Percentiles rank a stretch among this genome's conserved stretches.
These are phyloP conservation scores for Melanargia galathea DNA, from an alignment of 2,888 invertebrate genomes.

Conservation along the genomic window DNA sequence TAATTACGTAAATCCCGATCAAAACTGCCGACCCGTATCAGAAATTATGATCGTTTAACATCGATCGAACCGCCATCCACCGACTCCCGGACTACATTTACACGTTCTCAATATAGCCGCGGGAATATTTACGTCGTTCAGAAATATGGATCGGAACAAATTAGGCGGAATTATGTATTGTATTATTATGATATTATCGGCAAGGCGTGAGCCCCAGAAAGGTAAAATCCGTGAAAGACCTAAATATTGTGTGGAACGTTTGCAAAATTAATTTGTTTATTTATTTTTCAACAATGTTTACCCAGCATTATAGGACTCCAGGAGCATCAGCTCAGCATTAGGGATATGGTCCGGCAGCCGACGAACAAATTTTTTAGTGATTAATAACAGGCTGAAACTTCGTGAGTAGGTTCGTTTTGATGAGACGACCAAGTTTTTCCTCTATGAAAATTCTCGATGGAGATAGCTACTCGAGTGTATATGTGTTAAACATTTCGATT, in stretches of 20 bases:
- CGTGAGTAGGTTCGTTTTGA: too few relatives aligned
- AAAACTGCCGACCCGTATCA: slow-evolving; percentile 22
- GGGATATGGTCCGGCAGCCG: too few relatives aligned
- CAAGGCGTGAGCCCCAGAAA: slow-evolving; percentile 17
- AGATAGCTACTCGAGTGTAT: too few relatives aligned
- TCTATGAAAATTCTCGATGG: too few relatives aligned
- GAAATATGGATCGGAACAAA: slow-evolving; percentile 38
- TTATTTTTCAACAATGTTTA: too few relatives aligned
- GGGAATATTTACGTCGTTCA: slow-evolving; percentile 37
- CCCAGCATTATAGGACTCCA: too few relatives aligned
- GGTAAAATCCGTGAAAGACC: slow-evolving; percentile 27
- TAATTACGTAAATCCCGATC: slow-evolving; percentile 23
- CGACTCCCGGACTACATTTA: slow-evolving; percentile 34
- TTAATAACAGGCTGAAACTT: too few relatives aligned
- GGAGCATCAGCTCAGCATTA: too few relatives aligned
- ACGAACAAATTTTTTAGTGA: too few relatives aligned
- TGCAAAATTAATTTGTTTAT: too few relatives aligned
- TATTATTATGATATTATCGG: slow-evolving; percentile 33
- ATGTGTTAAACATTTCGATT: too few relatives aligned
- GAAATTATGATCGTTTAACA: slow-evolving; percentile 30
- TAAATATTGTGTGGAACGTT: slow-evolving; percentile 13
- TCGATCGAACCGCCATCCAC: slow-evolving; percentile 24
- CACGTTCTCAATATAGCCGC: slow-evolving; percentile 25
- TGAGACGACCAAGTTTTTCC: too few relatives aligned
- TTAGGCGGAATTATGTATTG: slow-evolving; percentile 38